phyloP scores from a whole-genome alignment of 2,888 invertebrate genomes.

The Phalangium opilio region DNA sequence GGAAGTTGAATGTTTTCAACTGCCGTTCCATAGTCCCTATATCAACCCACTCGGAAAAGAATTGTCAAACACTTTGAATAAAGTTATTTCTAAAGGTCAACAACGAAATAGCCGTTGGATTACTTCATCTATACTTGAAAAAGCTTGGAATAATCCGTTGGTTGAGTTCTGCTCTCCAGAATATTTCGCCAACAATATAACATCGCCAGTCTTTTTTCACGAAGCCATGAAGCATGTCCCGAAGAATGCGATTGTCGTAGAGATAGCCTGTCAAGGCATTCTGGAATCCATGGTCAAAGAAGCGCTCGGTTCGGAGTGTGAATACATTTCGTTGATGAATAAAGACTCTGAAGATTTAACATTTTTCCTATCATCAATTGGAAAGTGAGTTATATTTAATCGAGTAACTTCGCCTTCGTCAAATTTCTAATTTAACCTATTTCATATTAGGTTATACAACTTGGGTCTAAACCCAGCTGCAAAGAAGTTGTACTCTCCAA shows the following conservation, averaged over 20 bases:
- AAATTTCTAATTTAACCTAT: background rate
- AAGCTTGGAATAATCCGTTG: constrained; percentile 58
- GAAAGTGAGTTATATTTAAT: constrained; percentile 50
- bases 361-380: constrained; percentile 62
- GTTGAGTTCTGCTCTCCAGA: constrained; percentile 71
- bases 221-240: constrained; percentile 74
- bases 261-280: constrained; percentile 87
- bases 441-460: constrained; percentile 45
- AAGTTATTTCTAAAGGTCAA: constrained; percentile 61
- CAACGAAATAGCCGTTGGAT: constrained; percentile 71
- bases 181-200: constrained; percentile 89
- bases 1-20: constrained; percentile 67
- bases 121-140: constrained; percentile 78
- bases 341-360: constrained; percentile 48
- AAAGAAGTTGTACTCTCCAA: constrained; percentile 54
- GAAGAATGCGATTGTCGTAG: constrained; percentile 70
- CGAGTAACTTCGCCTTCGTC: no score
- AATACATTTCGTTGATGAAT: constrained; percentile 73
- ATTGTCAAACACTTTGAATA: constrained; percentile 56
- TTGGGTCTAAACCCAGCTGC: constrained; percentile 64
- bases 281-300: constrained; percentile 85
- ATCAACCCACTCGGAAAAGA: constrained; percentile 70
- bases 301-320: constrained; percentile 53
- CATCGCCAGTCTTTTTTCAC: constrained; percentile 84
- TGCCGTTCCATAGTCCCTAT: constrained; percentile 85